Evolutionary conservation across 2,888 invertebrate genomes (phyloP), one percentile per base, ranked within the genome.

Genomic region (Ceramica pisi): DNA sequence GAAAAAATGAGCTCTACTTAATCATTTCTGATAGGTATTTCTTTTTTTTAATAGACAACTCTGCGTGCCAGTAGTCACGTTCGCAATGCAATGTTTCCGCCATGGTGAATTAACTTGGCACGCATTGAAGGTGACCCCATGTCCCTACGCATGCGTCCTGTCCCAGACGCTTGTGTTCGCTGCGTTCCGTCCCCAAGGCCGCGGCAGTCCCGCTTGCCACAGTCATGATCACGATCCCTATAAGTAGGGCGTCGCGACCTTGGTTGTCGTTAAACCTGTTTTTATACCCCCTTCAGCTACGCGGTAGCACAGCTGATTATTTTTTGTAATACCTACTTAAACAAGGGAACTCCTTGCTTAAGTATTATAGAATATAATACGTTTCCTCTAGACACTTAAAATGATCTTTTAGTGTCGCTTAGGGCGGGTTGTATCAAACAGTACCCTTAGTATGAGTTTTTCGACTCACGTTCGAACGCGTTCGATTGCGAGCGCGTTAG

Each of bases 101-200:
- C 53, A 74, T 84, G 74, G 76, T 72, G 61, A 67, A 62, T 60
- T 44, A 55, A 75, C 44, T 67, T 72, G 46, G 67, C 60, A 46
- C 60, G 41, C 59, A 59, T 19, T 82, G 70, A 83, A 80, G 77
- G 91, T 91, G 90, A 90, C 91, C 90, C 81, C 74, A 80, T 81
- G 70, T 73, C 83, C 63, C 60, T 69, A 83, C 92, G 80, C 79
- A 92, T 92, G 92, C 92, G 92, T 89, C 75, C 80, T 86, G 74
- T 68, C 66, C 78, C 73, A 83, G 71, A 80, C 80, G 75, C 85
- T 85, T 86, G 80, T 84, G 73, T 82, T 73, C 69, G 72, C 71
- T 76, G 73, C 59, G 74, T 61, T 62, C 69, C 56, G 72, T 57
- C 63, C 69, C 66, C 78, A 77, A 79, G 72, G 73, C 73, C 73